These are phyloP conservation scores for Petaurus breviceps DNA, from an alignment of 2,113 vertebrate species.

Conservation along the genomic window DNA sequence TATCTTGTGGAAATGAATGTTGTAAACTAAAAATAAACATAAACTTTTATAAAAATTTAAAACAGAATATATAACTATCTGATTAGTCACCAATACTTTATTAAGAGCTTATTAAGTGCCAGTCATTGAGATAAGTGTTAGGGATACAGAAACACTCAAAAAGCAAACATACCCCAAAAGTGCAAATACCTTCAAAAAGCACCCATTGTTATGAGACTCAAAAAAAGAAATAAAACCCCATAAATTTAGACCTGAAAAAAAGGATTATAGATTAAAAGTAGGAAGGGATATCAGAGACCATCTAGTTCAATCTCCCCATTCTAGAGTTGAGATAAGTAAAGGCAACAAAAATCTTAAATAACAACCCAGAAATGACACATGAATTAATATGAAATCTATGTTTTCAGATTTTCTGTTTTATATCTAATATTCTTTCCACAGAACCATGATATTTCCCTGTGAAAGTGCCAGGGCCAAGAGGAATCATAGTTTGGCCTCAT, in stretches of 20 bases:
- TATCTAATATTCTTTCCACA: background rate
- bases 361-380: too few relatives aligned
- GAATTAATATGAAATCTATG: background rate
- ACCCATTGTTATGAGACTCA: background rate
- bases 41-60: too few relatives aligned
- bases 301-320: background rate
- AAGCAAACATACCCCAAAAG: background rate
- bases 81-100: background rate
- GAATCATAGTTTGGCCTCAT: background rate
- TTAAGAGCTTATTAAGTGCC: background rate
- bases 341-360: background rate
- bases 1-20: too few relatives aligned
- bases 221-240: background rate
- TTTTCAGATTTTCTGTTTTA: background rate
- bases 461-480: background rate
- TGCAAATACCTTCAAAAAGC: background rate
- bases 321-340: background rate
- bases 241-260: background rate
- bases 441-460: background rate
- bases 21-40: too few relatives aligned
- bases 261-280: background rate
- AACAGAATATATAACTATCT: too few relatives aligned
- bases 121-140: background rate
- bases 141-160: background rate
- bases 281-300: background rate